Conservation (phyloP, 1,140 invertebrate genomes). For the Nasonia giraulti region DNA sequence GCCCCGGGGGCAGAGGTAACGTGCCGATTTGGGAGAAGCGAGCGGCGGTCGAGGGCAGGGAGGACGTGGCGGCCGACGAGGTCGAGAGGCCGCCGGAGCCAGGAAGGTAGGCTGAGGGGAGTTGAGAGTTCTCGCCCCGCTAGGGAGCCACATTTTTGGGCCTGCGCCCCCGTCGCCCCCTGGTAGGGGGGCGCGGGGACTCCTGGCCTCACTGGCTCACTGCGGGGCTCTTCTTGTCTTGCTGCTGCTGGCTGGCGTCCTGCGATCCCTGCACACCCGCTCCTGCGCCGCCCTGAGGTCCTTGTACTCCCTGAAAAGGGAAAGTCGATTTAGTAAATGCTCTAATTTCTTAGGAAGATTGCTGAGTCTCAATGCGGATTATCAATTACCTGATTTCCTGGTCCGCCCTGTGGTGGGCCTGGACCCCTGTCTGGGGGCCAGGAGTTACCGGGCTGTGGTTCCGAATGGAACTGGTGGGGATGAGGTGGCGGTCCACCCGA, state of each 20-base stretch:
- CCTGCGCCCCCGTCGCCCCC: conserved; percentile 75
- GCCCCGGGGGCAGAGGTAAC: conserved; percentile 60
- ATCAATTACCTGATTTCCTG: conserved; percentile 70
- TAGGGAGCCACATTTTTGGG: conserved; percentile 75
- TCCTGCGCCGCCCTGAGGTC: conserved; percentile 71
- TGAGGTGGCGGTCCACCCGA: conserved; percentile 73
- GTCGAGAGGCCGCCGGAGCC: conserved; percentile 58
- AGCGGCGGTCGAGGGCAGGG: conserved; percentile 54
- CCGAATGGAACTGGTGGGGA: conserved; percentile 74
- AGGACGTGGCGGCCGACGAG: conserved; percentile 62
- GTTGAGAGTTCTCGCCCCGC: conserved; percentile 73
- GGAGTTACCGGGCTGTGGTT: conserved; percentile 76
- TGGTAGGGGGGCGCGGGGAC: conserved; percentile 74
- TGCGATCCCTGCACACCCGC: conserved; percentile 76
- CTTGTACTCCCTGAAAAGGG: conserved; percentile 68
- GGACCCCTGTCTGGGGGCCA: conserved; percentile 74
- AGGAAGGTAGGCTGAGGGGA: conserved; percentile 67
- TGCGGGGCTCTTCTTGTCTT: conserved; percentile 87
- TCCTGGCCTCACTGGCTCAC: conserved; percentile 82
- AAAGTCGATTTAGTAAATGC: neutral
- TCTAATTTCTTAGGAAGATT: neutral
- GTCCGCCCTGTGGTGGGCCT: conserved; percentile 76
- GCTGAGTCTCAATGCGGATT: neutral
- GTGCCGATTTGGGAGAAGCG: conserved; percentile 56
- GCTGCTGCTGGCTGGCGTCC: conserved; percentile 81